phyloP scores from a whole-genome alignment of 2,888 invertebrate species.

The Exephanes ischioxanthus region DNA sequence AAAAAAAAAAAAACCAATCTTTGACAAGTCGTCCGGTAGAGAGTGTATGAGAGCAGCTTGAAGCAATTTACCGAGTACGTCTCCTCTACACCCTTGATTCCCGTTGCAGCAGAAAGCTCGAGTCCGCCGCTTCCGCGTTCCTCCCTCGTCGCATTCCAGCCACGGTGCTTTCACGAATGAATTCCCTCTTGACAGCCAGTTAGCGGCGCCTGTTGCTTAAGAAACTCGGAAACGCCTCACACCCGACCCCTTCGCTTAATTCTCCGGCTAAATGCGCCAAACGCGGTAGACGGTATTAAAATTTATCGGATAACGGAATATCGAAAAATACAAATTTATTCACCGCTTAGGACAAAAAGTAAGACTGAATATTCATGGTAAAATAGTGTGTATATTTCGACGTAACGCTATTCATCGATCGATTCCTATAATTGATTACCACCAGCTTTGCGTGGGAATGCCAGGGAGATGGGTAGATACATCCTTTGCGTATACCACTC shows the following conservation, averaged over 20 bases:
- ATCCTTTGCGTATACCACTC: background rate
- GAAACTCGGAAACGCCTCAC: constrained; percentile 43
- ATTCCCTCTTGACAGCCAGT: constrained; percentile 63
- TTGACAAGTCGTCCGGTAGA: background rate
- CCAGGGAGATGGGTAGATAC: background rate
- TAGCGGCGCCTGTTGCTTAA: constrained; percentile 71
- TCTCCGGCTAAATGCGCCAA: constrained; percentile 2
- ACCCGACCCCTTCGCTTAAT: background rate
- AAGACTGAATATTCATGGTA: background rate
- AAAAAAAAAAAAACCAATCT: background rate
- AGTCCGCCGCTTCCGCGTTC: constrained; percentile 3
- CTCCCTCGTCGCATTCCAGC: constrained; percentile 30
- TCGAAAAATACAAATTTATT: background rate
- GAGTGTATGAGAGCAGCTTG: background rate
- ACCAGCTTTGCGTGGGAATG: background rate
- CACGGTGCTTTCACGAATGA: constrained; percentile 45
- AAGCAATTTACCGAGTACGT: background rate
- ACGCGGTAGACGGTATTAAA: background rate
- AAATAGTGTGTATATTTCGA: background rate
- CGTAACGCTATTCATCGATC: background rate
- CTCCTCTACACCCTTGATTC: constrained; percentile 18
- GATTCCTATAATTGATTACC: background rate
- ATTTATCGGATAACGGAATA: background rate
- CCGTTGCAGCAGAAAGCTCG: constrained; percentile 7
- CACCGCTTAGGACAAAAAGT: too few relatives aligned